Evolutionary conservation across 92 coral and sea anemone species (phyloP).

Genomic region (Palythoa grandis): DNA sequence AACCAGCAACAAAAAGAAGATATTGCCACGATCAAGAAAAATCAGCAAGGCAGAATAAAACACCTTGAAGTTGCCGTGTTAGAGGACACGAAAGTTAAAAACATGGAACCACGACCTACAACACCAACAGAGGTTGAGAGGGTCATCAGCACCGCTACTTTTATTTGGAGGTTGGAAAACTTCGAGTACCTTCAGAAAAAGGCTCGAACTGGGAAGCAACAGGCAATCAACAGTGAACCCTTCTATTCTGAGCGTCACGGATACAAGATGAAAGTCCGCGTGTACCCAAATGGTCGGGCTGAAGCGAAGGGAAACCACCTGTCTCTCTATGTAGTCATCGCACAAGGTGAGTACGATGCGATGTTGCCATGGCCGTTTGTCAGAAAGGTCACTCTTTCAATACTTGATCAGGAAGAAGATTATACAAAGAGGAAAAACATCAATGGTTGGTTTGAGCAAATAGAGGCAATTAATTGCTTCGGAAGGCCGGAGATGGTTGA

Average conservation of each 20-base stretch:
- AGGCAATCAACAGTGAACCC: constrained; percentile 81
- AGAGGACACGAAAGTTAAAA: background rate
- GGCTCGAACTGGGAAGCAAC: constrained; percentile 49
- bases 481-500: constrained; percentile 8
- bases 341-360: constrained; percentile 89
- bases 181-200: constrained; percentile 18
- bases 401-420: constrained; percentile 72
- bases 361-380: constrained; percentile 90
- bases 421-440: constrained; percentile 6
- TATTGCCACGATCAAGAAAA: background rate
- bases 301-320: constrained; percentile 72
- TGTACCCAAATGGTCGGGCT: constrained; percentile 87
- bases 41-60: constrained; percentile 8
- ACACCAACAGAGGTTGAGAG: background rate
- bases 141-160: background rate
- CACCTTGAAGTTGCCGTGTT: constrained; percentile 4
- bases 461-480: background rate
- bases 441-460: background rate
- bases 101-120: background rate
- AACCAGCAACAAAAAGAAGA: constrained; percentile 12
- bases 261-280: constrained; percentile 77
- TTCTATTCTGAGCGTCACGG: constrained; percentile 84
- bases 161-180: constrained; percentile 24
- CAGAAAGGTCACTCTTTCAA: constrained; percentile 69
- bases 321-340: constrained; percentile 78